Percentiles rank a stretch among this genome's conserved stretches.
phyloP scores from a whole-genome alignment of 1,140 invertebrate species.

The Achroia grisella region DNA sequence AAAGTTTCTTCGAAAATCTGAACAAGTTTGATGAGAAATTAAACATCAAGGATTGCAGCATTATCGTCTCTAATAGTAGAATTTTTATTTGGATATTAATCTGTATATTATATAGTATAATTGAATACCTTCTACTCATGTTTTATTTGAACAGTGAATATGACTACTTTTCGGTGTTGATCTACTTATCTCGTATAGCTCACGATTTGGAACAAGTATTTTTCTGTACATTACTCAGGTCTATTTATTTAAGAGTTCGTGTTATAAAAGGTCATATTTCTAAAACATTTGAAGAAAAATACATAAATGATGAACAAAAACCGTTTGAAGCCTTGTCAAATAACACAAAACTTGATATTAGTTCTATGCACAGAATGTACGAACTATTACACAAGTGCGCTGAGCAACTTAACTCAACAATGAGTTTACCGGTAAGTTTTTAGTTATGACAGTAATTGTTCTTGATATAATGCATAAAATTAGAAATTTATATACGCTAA shows the following conservation, averaged over 20 bases:
- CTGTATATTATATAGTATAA: constrained; percentile 12
- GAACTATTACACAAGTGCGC: constrained; percentile 43
- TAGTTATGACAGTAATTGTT: too few relatives aligned
- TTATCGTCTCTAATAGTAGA: constrained; percentile 1
- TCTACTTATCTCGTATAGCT: constrained; percentile 14
- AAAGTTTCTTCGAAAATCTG: constrained; percentile 22
- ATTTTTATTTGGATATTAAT: constrained; percentile 4
- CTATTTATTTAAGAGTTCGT: constrained; percentile 17
- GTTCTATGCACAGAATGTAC: constrained; percentile 33
- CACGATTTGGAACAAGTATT: constrained; percentile 29
- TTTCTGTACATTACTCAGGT: constrained; percentile 17
- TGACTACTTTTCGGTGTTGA: background rate
- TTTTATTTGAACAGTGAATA: background rate
- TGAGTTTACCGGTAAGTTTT: constrained; percentile 39
- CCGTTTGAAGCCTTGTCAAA: constrained; percentile 24
- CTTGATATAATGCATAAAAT: too few relatives aligned
- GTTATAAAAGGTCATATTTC: constrained; percentile 32
- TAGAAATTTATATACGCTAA: too few relatives aligned
- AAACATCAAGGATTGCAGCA: constrained; percentile 17
- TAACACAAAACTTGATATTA: constrained; percentile 25
- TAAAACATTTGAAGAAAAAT: constrained; percentile 18
- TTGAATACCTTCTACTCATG: constrained; percentile 9
- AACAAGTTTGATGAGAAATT: constrained; percentile 23
- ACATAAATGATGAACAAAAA: constrained; percentile 9
- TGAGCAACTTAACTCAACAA: constrained; percentile 31